A percentile compares a stretch with the other conserved stretches of the same genome.
Evolutionary conservation across 1,140 invertebrate genomes (phyloP).

Genomic region (Drosophila ananassae): DNA sequence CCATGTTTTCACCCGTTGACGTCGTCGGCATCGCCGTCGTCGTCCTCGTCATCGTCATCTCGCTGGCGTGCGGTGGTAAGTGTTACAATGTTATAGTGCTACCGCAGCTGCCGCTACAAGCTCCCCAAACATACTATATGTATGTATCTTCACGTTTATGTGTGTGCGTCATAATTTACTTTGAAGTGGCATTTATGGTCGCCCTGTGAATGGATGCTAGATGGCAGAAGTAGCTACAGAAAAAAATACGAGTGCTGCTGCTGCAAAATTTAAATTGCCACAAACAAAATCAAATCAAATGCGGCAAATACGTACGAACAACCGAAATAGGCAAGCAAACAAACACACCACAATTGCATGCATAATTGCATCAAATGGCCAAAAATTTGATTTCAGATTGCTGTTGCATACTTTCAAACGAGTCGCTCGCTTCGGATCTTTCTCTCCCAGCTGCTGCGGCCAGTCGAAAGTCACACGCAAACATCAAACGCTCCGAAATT

Average conservation of each 20-base stretch:
- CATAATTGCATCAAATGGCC: conserved; percentile 78
- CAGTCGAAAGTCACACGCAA: conserved; percentile 66
- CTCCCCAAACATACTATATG: conserved; percentile 30
- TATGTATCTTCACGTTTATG: conserved; percentile 14
- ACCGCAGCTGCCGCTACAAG: conserved; percentile 46
- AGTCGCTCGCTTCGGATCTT: not conserved
- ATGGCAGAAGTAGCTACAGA: conserved; percentile 18
- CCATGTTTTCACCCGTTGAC: conserved; percentile 67
- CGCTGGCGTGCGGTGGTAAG: conserved; percentile 31
- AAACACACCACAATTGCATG: conserved; percentile 69
- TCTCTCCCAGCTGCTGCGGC: conserved; percentile 47
- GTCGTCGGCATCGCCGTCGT: conserved; percentile 6
- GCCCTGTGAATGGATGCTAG: conserved; percentile 28
- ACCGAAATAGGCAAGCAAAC: conserved; percentile 19
- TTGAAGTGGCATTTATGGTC: conserved; percentile 78
- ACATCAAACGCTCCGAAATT: conserved; percentile 69
- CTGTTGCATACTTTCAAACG: conserved; percentile 62
- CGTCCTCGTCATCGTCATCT: not conserved
- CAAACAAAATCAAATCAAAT: conserved; percentile 53
- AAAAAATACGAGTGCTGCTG: conserved; percentile 24
- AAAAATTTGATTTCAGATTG: conserved; percentile 76
- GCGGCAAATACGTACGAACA: conserved; percentile 29
- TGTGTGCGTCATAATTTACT: conserved; percentile 74
- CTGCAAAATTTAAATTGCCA: conserved; percentile 44
- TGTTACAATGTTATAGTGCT: conserved; percentile 42